Conservation (phyloP, 2,797 vertebrate genomes). For the Picus viridis region DNA sequence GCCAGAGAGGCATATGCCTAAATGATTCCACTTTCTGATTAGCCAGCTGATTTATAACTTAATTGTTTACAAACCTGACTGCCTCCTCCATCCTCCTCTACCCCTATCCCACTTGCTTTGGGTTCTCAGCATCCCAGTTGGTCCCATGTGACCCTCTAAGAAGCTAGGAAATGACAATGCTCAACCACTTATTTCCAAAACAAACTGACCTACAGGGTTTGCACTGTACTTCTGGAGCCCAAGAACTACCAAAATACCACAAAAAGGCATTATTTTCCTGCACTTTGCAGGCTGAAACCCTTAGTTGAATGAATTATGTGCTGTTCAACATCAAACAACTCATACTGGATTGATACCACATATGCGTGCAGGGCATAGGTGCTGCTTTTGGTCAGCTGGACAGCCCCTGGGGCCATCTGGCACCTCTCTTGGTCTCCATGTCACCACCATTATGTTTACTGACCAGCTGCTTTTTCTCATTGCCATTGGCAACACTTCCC, state of each 20-base stretch:
- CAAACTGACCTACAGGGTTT: neutral
- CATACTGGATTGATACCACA: neutral
- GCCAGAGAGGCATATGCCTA: neutral
- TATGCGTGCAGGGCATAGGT: slow-evolving; percentile 46
- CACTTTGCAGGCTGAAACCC: slow-evolving; percentile 24
- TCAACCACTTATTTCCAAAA: neutral
- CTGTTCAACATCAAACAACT: slow-evolving; percentile 13
- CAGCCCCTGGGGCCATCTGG: slow-evolving; percentile 51
- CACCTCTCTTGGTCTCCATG: slow-evolving; percentile 13
- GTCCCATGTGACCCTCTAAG: neutral
- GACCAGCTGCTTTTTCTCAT: slow-evolving; percentile 49
- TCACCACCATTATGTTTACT: neutral
- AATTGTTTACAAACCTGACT: neutral
- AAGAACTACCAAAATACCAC: neutral
- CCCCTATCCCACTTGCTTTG: neutral
- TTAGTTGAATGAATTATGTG: slow-evolving; percentile 45
- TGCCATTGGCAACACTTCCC: slow-evolving; percentile 34
- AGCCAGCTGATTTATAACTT: neutral
- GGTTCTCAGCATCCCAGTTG: neutral
- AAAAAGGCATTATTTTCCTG: slow-evolving; percentile 32
- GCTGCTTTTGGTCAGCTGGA: slow-evolving; percentile 57
- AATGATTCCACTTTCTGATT: neutral
- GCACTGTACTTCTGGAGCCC: neutral
- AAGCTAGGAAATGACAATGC: neutral
- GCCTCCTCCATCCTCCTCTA: neutral